phyloP scores from a whole-genome alignment of 2,888 invertebrate species.

The Bruchidius siliquastri region DNA sequence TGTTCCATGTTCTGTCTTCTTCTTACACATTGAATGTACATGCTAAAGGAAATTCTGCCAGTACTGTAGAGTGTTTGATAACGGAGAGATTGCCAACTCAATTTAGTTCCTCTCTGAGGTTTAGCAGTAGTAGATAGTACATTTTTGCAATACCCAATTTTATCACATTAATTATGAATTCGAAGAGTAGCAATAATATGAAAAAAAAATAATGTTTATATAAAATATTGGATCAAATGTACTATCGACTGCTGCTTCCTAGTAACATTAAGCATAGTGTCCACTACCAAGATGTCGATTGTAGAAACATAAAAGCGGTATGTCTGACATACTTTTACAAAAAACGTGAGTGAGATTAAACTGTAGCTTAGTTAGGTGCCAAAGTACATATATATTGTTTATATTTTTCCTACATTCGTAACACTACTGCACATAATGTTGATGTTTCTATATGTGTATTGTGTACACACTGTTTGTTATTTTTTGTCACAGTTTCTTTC shows the following conservation, averaged over 20 bases:
- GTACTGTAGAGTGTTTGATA: too few species aligned
- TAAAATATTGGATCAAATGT: not conserved
- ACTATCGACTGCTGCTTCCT: not conserved
- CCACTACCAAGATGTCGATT: not conserved
- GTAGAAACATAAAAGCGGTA: not conserved
- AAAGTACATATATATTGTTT: not conserved
- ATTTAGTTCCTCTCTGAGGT: too few species aligned
- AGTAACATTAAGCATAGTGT: not conserved
- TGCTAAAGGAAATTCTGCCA: too few species aligned
- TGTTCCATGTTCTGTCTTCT: too few species aligned
- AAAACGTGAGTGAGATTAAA: not conserved
- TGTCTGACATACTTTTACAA: not conserved
- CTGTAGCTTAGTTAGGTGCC: not conserved
- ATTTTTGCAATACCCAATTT: too few species aligned
- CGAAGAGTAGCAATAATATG: too few species aligned
- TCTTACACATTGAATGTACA: too few species aligned
- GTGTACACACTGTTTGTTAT: not conserved
- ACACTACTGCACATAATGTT: not conserved
- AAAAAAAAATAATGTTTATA: not conserved
- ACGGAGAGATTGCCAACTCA: too few species aligned
- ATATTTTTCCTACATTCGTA: not conserved
- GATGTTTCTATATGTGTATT: not conserved
- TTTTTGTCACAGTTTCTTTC: not conserved
- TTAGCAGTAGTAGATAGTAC: too few species aligned
- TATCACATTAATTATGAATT: too few species aligned